These are phyloP conservation scores for Acrobeloides nanus DNA, from an alignment of 2,888 invertebrate species.

Conservation along the genomic window DNA sequence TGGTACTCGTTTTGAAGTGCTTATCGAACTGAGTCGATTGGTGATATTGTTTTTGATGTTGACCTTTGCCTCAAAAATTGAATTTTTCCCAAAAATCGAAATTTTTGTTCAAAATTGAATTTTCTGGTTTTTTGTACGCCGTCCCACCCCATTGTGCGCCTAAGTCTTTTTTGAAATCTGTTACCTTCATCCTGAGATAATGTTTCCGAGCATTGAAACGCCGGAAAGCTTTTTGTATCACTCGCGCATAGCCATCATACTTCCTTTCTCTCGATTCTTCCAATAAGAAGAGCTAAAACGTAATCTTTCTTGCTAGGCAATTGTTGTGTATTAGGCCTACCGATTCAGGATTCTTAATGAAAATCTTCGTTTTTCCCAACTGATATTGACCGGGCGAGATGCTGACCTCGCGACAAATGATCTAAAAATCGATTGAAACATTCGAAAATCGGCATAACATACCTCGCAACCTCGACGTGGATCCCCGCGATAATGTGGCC, in stretches of 20 bases:
- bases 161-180: not conserved
- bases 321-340: conserved; percentile 52
- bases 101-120: too few relatives aligned
- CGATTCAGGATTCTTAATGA: conserved; percentile 66
- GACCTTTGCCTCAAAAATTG: too few relatives aligned
- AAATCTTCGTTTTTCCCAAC: conserved; percentile 65
- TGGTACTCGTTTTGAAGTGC: too few relatives aligned
- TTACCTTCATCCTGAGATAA: conserved; percentile 61
- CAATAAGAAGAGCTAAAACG: conserved; percentile 63
- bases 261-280: conserved; percentile 66
- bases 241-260: conserved; percentile 64
- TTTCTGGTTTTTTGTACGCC: conserved; percentile 4
- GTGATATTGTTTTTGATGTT: too few relatives aligned
- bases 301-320: too few relatives aligned
- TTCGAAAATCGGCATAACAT: conserved; percentile 60
- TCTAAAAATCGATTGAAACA: conserved; percentile 55
- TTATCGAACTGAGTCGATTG: too few relatives aligned
- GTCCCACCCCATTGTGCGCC: too few relatives aligned
- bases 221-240: conserved; percentile 66
- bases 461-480: conserved; percentile 58
- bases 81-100: too few relatives aligned
- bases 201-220: conserved; percentile 63
- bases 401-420: conserved; percentile 61
- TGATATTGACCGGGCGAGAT: conserved; percentile 65
- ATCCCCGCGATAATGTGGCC: conserved; percentile 60